These are phyloP conservation scores for Emmelina monodactyla DNA, from an alignment of 2,888 invertebrate genomes.

Conservation along the genomic window DNA sequence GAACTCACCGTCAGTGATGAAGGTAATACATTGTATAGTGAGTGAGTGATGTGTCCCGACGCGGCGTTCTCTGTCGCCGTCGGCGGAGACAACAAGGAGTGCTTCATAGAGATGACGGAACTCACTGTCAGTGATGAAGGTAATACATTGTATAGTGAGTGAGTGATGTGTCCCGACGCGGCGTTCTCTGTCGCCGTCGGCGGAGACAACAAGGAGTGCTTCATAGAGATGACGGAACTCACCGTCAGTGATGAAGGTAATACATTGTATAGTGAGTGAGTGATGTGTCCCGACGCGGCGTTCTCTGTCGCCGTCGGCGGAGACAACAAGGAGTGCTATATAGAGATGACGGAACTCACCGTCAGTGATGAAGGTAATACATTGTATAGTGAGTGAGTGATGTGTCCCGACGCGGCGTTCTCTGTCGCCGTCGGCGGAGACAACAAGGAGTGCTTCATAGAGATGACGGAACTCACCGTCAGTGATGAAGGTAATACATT, in stretches of 20 bases:
- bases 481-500: constrained; percentile 68
- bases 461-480: constrained; percentile 69
- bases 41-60: constrained; percentile 82
- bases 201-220: constrained; percentile 83
- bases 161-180: constrained; percentile 81
- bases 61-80: constrained; percentile 80
- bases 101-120: constrained; percentile 75
- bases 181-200: constrained; percentile 83
- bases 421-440: constrained; percentile 87
- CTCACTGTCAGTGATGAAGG: constrained; percentile 66
- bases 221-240: constrained; percentile 74
- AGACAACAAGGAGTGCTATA: constrained; percentile 79
- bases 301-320: constrained; percentile 85
- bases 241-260: constrained; percentile 65
- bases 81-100: constrained; percentile 85
- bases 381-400: no score
- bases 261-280: no score
- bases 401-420: constrained; percentile 83
- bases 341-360: constrained; percentile 72
- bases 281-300: constrained; percentile 82
- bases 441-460: constrained; percentile 77
- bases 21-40: no score
- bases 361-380: constrained; percentile 67
- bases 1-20: constrained; percentile 67
- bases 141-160: no score